A percentile compares a stretch with the other conserved stretches of the same genome.
Evolutionary conservation across 1,140 invertebrate genomes (phyloP).

Genomic region (Neocloeon triangulifer): DNA sequence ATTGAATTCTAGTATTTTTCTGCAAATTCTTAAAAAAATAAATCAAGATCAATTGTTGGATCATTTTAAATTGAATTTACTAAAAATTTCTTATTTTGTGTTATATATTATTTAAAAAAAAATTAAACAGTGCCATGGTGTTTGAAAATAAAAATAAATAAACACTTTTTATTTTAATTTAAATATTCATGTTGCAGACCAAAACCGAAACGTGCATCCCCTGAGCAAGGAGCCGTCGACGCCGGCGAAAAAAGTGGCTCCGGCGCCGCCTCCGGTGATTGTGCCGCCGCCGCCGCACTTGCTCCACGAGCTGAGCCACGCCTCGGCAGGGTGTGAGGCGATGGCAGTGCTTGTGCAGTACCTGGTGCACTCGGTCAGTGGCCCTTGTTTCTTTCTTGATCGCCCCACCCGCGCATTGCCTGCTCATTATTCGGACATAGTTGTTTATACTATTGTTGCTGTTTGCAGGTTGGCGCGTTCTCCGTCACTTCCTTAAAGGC

Average conservation of each 20-base stretch:
- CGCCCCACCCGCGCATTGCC: neutral
- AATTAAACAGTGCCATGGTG: too few relatives aligned
- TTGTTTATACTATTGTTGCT: conserved; percentile 6
- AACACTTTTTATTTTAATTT: too few relatives aligned
- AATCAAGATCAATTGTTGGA: too few relatives aligned
- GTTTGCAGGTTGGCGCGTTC: conserved; percentile 32
- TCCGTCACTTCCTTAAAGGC: conserved; percentile 24
- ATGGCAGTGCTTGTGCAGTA: conserved; percentile 45
- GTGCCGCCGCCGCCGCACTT: conserved; percentile 8
- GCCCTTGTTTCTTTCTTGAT: conserved; percentile 11
- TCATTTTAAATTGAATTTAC: too few relatives aligned
- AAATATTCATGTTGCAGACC: conserved; percentile 15
- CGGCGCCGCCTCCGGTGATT: too few relatives aligned
- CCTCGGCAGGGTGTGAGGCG: conserved; percentile 31
- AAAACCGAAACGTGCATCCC: conserved; percentile 10
- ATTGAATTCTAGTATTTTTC: too few relatives aligned
- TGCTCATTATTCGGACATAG: neutral
- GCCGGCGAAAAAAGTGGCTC: too few relatives aligned
- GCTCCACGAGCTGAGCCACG: conserved; percentile 11
- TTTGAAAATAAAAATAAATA: too few relatives aligned
- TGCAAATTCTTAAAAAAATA: too few relatives aligned
- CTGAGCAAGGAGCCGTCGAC: conserved; percentile 13
- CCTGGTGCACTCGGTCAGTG: conserved; percentile 40
- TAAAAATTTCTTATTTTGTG: too few relatives aligned
- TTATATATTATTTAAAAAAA: too few relatives aligned